Conservation (phyloP, 2,888 invertebrate genomes). For the Dynastes hyllus region DNA sequence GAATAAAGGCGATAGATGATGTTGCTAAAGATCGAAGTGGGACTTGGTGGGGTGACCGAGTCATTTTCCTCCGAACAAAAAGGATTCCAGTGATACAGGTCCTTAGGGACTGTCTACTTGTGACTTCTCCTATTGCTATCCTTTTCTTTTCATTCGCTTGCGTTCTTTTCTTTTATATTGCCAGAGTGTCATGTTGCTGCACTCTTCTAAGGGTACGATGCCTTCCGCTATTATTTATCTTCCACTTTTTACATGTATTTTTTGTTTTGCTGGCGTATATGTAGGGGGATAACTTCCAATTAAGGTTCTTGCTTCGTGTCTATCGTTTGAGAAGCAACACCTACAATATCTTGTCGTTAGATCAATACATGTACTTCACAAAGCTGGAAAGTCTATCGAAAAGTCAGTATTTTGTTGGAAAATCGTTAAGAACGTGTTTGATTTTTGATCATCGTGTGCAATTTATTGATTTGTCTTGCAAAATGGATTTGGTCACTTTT, state of each 20-base stretch:
- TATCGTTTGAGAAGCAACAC: background rate
- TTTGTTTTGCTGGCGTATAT: background rate
- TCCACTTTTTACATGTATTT: background rate
- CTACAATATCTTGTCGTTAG: too few relatives aligned
- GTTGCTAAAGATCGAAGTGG: slow-evolving; percentile 28
- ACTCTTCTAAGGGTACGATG: background rate
- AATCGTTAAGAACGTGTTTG: too few relatives aligned
- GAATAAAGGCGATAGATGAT: slow-evolving; percentile 16
- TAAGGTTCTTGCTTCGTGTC: background rate
- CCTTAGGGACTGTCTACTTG: slow-evolving; percentile 14
- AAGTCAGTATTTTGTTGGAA: too few relatives aligned
- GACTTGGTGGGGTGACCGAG: background rate
- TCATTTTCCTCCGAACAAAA: slow-evolving; percentile 35
- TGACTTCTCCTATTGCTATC: background rate
- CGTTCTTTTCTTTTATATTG: background rate
- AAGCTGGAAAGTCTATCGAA: too few relatives aligned
- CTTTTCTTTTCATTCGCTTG: background rate
- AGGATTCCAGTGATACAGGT: slow-evolving; percentile 26
- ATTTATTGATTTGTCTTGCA: too few relatives aligned
- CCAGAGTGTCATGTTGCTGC: background rate
- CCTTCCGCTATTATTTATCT: background rate
- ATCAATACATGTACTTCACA: too few relatives aligned
- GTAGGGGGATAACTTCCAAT: background rate
- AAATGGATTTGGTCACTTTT: too few relatives aligned
- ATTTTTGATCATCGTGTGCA: too few relatives aligned